These are phyloP conservation scores for Noctua janthe DNA, from an alignment of 2,888 invertebrate genomes.

Conservation along the genomic window DNA sequence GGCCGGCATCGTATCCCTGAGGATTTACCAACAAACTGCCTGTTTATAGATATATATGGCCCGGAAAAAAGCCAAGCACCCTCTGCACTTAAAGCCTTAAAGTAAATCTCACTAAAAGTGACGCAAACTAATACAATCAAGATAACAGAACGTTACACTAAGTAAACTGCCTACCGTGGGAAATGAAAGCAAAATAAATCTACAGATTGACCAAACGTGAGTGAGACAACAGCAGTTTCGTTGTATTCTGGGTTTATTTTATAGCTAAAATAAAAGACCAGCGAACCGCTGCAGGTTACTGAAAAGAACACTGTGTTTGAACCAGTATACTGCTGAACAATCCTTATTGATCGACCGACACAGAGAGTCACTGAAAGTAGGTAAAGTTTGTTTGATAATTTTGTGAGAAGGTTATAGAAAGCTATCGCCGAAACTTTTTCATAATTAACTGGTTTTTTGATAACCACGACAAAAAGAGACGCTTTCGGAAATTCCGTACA, in stretches of 20 bases:
- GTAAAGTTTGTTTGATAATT: background rate
- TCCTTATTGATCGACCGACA: background rate
- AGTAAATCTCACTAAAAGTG: slow-evolving; percentile 34
- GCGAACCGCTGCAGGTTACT: background rate
- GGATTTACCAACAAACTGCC: slow-evolving; percentile 20
- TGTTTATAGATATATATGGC: slow-evolving; percentile 17
- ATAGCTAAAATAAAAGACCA: background rate
- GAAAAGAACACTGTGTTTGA: background rate
- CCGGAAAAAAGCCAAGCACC: slow-evolving; percentile 14
- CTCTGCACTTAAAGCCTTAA: slow-evolving; percentile 9
- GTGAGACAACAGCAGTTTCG: background rate
- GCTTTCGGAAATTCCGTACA: background rate
- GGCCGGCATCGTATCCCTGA: slow-evolving; percentile 29
- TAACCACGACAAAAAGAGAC: background rate
- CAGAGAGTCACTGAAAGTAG: background rate
- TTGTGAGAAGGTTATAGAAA: background rate
- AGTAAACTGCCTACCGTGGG: slow-evolving; percentile 8
- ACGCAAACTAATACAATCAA: slow-evolving; percentile 40
- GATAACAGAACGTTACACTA: slow-evolving; percentile 15
- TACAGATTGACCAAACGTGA: slow-evolving; percentile 9
- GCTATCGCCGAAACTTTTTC: background rate
- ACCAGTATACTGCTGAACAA: background rate
- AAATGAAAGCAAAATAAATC: slow-evolving; percentile 25
- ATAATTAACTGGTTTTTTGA: background rate
- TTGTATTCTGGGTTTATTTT: background rate